Evolutionary conservation across 2,113 vertebrate genomes (phyloP).

Genomic region (Corynorhinus townsendii): DNA sequence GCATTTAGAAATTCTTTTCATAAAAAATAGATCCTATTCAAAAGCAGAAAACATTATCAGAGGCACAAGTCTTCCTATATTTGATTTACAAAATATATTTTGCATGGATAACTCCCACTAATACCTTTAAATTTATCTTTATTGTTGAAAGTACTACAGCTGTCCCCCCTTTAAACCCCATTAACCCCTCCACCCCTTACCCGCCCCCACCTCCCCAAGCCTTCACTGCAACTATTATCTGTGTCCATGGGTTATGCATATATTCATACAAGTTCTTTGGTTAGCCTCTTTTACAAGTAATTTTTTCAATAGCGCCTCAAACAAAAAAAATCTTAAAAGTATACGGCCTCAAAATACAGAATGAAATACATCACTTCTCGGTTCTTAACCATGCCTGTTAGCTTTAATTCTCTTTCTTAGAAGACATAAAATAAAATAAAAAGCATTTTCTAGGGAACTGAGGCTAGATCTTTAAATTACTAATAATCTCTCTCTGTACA

Average conservation of each 20-base stretch:
- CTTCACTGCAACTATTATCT: no score
- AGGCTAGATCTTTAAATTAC: conserved; percentile 58
- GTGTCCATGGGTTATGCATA: no score
- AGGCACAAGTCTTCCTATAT: background rate
- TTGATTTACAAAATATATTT: conserved; percentile 44
- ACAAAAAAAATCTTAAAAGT: background rate
- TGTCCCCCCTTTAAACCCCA: no score
- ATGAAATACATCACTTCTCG: conserved; percentile 16
- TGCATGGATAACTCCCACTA: background rate
- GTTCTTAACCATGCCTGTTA: background rate
- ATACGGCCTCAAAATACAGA: conserved; percentile 26
- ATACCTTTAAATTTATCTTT: background rate
- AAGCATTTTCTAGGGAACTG: conserved; percentile 52
- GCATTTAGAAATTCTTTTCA: background rate
- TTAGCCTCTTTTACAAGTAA: conserved; percentile 5
- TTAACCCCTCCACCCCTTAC: no score
- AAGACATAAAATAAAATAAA: conserved; percentile 20
- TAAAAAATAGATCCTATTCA: background rate
- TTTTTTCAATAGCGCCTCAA: background rate
- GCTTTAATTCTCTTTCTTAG: conserved; percentile 9
- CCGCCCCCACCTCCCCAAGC: no score
- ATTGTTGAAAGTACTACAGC: no score
- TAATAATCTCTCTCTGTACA: conserved; percentile 16
- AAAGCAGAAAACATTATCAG: conserved; percentile 20
- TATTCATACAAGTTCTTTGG: no score